phyloP scores from a whole-genome alignment of 2,888 invertebrate species.

The Gymnocheta viridis region DNA sequence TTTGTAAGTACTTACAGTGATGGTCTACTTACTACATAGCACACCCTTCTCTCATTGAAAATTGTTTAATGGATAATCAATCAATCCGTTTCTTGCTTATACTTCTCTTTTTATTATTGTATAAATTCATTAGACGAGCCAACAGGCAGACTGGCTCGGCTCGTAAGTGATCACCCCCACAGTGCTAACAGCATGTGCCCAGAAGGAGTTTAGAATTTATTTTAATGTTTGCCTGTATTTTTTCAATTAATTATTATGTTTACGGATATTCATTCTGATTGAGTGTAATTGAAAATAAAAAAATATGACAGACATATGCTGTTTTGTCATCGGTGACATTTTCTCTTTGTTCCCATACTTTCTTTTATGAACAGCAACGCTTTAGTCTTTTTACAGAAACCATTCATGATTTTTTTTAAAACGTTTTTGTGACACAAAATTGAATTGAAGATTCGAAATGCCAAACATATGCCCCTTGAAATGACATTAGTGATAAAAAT shows the following conservation, averaged over 20 bases:
- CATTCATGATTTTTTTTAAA: neutral
- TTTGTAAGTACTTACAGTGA: neutral
- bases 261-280: conserved; percentile 52
- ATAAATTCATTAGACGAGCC: conserved; percentile 43
- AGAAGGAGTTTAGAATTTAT: conserved; percentile 2
- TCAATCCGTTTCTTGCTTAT: conserved; percentile 32
- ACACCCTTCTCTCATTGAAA: neutral
- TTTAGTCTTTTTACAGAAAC: neutral
- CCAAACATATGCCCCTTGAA: too few relatives aligned
- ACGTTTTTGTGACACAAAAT: too few relatives aligned
- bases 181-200: conserved; percentile 60
- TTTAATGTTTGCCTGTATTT: conserved; percentile 20
- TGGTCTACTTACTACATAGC: too few relatives aligned
- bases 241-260: conserved; percentile 54
- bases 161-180: conserved; percentile 53
- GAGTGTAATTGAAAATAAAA: conserved; percentile 43
- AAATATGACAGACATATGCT: conserved; percentile 51
- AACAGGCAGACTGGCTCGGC: neutral
- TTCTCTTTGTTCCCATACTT: neutral
- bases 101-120: neutral
- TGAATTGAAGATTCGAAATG: too few relatives aligned
- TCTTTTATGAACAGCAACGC: neutral
- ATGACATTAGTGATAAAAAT: too few relatives aligned
- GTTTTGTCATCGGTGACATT: neutral
- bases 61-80: conserved; percentile 52